Percentiles rank a stretch among this genome's conserved stretches.
Conservation (phyloP, 2,113 vertebrate genomes). For the Oostethus manadensis region DNA sequence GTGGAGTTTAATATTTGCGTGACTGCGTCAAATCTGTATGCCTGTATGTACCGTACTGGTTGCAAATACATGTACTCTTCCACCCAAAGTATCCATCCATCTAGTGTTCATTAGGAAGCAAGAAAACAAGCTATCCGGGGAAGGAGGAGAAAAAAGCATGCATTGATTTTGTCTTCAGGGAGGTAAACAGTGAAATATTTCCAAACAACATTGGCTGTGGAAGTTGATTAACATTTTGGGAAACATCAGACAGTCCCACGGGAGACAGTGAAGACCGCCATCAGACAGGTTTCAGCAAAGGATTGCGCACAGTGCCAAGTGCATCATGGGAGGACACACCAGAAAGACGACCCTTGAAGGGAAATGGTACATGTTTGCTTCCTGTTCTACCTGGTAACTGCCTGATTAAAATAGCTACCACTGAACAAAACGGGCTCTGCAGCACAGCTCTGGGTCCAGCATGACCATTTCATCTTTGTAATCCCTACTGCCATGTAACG, state of each 20-base stretch:
- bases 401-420: conserved; percentile 10
- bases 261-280: conserved; percentile 20
- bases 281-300: conserved; percentile 16
- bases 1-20: no score
- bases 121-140: background rate
- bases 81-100: background rate
- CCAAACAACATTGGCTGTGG: conserved; percentile 7
- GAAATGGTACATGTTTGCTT: background rate
- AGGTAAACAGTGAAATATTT: conserved; percentile 21
- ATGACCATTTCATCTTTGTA: background rate
- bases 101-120: conserved; percentile 14
- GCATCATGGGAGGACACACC: background rate
- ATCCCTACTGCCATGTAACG: background rate
- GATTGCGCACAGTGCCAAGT: conserved; percentile 2
- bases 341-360: background rate
- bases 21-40: no score
- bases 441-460: background rate
- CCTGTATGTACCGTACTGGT: no score
- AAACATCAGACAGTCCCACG: conserved; percentile 29
- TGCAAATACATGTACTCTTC: no score
- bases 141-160: conserved; percentile 4
- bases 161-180: conserved; percentile 17
- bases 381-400: conserved; percentile 5
- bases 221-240: conserved; percentile 19
- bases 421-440: conserved; percentile 1